Evolutionary conservation across 2,113 vertebrate genomes (phyloP).

Genomic region (Chionodraco myersi): DNA sequence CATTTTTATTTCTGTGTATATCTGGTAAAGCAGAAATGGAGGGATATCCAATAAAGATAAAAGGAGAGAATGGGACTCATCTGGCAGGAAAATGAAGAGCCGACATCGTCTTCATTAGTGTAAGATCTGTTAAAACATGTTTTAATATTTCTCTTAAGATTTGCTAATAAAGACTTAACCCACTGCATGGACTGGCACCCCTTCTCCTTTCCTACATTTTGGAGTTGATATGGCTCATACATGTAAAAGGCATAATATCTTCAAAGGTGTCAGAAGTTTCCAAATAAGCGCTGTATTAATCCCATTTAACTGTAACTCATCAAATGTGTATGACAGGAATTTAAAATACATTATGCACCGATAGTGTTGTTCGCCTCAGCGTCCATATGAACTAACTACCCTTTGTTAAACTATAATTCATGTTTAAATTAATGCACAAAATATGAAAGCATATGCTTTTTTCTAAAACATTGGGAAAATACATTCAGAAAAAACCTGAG

Average conservation of each 20-base stretch:
- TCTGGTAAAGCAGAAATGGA: neutral
- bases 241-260: too few relatives aligned
- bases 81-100: conserved; percentile 6
- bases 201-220: neutral
- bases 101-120: conserved; percentile 9
- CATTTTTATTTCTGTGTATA: neutral
- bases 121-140: conserved; percentile 26
- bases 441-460: neutral
- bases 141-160: neutral
- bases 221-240: neutral
- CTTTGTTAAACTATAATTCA: too few relatives aligned
- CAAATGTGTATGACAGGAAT: neutral
- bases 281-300: neutral
- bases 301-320: neutral
- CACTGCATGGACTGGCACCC: neutral
- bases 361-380: too few relatives aligned
- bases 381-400: too few relatives aligned
- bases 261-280: too few relatives aligned
- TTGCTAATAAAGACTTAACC: neutral
- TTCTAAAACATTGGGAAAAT: neutral
- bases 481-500: neutral
- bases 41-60: neutral
- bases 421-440: neutral
- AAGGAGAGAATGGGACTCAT: neutral
- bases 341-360: too few relatives aligned